A percentile compares a stretch with the other conserved stretches of the same genome.
Evolutionary conservation across 2,888 invertebrate genomes (phyloP).

Genomic region (Cataglyphis albicans): DNA sequence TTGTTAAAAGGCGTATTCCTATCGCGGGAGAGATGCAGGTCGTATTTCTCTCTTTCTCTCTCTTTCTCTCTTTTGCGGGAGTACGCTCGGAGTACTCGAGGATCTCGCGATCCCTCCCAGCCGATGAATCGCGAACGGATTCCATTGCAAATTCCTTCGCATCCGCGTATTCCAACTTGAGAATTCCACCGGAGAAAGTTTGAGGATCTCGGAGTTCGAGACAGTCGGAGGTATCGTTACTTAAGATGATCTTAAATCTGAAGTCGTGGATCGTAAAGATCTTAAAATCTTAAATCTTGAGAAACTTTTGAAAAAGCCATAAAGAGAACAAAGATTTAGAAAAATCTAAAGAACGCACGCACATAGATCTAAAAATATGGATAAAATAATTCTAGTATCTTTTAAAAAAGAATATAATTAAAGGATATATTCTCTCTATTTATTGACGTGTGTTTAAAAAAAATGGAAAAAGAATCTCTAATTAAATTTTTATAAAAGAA

Average conservation of each 20-base stretch:
- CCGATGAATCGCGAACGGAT: slow-evolving; percentile 43
- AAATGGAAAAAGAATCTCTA: no score
- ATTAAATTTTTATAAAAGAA: not conserved
- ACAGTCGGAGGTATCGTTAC: not conserved
- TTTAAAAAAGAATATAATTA: not conserved
- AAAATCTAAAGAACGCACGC: not conserved
- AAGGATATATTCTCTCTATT: no score
- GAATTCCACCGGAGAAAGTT: slow-evolving; percentile 35
- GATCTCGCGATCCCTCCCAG: slow-evolving; percentile 1
- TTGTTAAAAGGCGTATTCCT: slow-evolving; percentile 30
- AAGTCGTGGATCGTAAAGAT: not conserved
- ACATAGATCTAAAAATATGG: not conserved
- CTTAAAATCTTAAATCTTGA: slow-evolving; percentile 21
- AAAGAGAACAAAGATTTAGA: not conserved
- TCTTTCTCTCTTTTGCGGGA: not conserved
- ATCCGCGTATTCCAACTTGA: not conserved
- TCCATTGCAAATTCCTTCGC: slow-evolving; percentile 30
- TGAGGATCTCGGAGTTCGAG: slow-evolving; percentile 9
- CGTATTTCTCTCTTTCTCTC: slow-evolving; percentile 42
- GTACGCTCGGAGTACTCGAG: not conserved
- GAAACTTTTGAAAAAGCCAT: not conserved
- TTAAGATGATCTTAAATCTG: not conserved
- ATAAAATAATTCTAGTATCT: not conserved
- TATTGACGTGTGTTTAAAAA: no score
- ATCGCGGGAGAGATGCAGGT: slow-evolving; percentile 12